phyloP scores from a whole-genome alignment of 2,113 vertebrate genomes.

The Cyphotilapia sp. region DNA sequence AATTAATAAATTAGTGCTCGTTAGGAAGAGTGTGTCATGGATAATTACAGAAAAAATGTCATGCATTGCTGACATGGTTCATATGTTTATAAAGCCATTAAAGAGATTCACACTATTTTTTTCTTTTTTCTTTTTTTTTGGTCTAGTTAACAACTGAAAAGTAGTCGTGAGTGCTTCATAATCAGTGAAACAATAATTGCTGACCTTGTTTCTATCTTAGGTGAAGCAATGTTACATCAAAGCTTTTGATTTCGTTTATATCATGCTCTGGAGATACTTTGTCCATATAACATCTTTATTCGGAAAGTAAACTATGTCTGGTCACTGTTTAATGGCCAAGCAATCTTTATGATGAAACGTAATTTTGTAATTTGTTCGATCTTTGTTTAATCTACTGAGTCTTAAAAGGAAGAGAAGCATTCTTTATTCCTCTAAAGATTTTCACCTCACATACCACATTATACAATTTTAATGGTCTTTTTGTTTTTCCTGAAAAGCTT shows the following conservation, averaged over 20 bases:
- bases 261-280: background rate
- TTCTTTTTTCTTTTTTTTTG: background rate
- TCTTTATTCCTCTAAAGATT: background rate
- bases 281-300: background rate
- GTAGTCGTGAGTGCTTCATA: background rate
- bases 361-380: background rate
- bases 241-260: background rate
- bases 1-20: slow-evolving; percentile 24
- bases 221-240: background rate
- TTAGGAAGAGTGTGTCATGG: background rate
- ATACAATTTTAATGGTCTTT: background rate
- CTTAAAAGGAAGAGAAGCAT: background rate
- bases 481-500: background rate
- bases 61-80: background rate
- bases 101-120: background rate
- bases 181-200: background rate
- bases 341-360: background rate
- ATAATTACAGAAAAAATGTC: background rate
- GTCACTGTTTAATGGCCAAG: background rate
- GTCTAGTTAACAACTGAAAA: background rate
- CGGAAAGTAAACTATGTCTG: background rate
- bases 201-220: background rate
- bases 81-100: background rate
- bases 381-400: background rate
- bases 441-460: background rate